Evolutionary conservation across 2,113 vertebrate genomes (phyloP).

Genomic region (Haemorhous mexicanus): DNA sequence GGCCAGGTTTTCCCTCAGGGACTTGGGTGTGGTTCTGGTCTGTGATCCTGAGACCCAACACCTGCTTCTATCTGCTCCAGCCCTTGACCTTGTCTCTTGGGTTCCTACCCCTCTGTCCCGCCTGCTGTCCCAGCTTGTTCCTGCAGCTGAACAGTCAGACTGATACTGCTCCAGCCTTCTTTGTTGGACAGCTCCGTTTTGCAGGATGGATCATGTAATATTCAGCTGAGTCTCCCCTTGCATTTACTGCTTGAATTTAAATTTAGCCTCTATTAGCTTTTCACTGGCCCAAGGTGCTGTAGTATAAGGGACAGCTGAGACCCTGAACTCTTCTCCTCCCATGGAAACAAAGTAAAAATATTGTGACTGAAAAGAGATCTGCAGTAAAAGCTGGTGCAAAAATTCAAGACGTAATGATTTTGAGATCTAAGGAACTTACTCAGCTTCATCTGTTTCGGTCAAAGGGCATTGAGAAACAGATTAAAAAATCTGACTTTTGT

Average conservation of each 20-base stretch:
- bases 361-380: neutral
- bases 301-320: neutral
- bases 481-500: neutral
- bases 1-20: neutral
- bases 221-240: neutral
- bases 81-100: neutral
- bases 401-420: neutral
- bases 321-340: neutral
- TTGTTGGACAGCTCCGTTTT: neutral
- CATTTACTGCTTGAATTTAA: neutral
- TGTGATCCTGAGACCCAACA: neutral
- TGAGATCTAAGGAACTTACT: neutral
- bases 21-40: neutral
- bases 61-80: neutral
- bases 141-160: neutral
- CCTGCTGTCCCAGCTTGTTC: neutral
- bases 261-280: neutral
- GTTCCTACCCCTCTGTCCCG: neutral
- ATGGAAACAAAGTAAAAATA: neutral
- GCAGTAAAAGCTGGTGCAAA: neutral
- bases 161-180: neutral
- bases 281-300: neutral
- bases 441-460: neutral
- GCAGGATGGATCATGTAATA: neutral
- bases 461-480: neutral